A percentile compares a stretch with the other conserved stretches of the same genome.
Evolutionary conservation across 2,113 vertebrate genomes (phyloP).

Genomic region (Amblyopsis rosae): DNA sequence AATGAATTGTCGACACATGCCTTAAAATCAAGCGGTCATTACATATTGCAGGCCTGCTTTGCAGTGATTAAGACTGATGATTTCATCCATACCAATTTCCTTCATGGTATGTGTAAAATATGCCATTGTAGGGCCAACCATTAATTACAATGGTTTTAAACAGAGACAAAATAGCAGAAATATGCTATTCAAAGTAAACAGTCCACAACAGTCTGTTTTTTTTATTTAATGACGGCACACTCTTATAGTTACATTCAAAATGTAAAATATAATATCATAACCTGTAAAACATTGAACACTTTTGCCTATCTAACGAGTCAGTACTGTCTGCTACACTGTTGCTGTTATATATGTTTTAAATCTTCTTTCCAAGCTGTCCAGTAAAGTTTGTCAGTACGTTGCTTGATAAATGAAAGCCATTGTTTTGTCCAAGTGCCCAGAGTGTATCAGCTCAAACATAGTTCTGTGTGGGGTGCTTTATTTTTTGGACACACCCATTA

Average conservation of each 20-base stretch:
- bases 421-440: slow-evolving; percentile 17
- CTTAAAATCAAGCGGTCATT: neutral
- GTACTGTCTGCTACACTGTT: neutral
- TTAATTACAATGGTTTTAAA: neutral
- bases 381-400: slow-evolving; percentile 18
- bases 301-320: slow-evolving; percentile 2
- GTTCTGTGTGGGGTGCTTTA: slow-evolving; percentile 5
- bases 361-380: neutral
- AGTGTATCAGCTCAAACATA: slow-evolving; percentile 26
- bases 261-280: too few relatives aligned
- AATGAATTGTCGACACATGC: slow-evolving; percentile 12
- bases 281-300: neutral
- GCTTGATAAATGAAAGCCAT: slow-evolving; percentile 22
- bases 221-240: too few relatives aligned
- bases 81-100: neutral
- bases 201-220: too few relatives aligned
- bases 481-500: slow-evolving; percentile 1
- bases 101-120: neutral
- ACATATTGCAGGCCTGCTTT: neutral
- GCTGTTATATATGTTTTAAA: neutral
- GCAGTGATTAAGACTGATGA: neutral
- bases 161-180: neutral
- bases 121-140: neutral
- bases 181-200: neutral
- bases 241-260: too few relatives aligned